Evolutionary conservation across 2,797 vertebrate species (phyloP).

Genomic region (Neosalanx taihuensis): DNA sequence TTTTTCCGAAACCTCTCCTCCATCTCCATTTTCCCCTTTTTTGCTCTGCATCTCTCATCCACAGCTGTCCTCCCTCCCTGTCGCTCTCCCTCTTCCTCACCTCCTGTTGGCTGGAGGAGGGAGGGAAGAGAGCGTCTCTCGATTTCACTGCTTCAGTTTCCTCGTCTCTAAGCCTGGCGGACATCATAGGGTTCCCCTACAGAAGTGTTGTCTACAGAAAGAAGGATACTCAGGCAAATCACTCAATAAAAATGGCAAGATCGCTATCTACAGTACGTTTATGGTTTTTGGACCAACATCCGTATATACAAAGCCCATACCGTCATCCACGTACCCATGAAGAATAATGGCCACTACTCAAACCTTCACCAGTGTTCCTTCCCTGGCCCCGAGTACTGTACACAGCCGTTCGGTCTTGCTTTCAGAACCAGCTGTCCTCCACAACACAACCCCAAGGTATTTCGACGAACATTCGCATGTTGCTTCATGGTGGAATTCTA

Average conservation of each 20-base stretch:
- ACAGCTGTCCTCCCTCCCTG: not conserved
- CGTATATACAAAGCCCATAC: not conserved
- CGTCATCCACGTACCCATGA: no score
- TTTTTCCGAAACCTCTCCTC: not conserved
- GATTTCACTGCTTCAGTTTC: not conserved
- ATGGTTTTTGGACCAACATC: not conserved
- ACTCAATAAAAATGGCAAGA: no score
- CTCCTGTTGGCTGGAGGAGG: conserved; percentile 2
- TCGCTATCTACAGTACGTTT: not conserved
- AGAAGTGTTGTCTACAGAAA: not conserved
- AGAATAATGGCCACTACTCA: no score
- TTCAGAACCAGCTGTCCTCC: no score
- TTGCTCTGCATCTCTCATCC: not conserved
- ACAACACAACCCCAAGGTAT: no score
- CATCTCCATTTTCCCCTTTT: not conserved
- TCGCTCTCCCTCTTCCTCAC: not conserved
- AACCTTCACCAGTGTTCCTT: no score
- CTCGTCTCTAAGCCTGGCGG: not conserved
- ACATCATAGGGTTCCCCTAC: not conserved
- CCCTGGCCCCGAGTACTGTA: no score
- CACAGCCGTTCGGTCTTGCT: no score
- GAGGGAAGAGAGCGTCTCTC: no score
- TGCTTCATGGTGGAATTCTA: no score
- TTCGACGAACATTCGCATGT: no score
- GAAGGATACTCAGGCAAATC: not conserved